Evolutionary conservation across 2,888 invertebrate species (phyloP).

Genomic region (Spodoptera littoralis): DNA sequence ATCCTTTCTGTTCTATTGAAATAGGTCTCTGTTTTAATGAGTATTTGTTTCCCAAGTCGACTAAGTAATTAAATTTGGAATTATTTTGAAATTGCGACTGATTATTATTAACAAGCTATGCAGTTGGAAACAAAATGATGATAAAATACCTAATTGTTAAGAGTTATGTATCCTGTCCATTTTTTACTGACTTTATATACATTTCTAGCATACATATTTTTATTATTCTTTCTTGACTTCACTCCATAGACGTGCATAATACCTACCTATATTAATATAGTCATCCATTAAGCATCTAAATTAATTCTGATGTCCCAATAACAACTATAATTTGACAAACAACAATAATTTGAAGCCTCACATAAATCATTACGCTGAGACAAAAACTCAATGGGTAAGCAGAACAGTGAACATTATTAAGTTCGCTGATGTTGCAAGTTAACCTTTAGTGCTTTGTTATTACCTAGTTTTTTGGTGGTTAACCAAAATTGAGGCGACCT

Average conservation of each 20-base stretch:
- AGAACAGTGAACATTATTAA: constrained; percentile 33
- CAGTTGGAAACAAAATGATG: too few species aligned
- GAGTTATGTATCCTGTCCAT: too few species aligned
- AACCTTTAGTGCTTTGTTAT: constrained; percentile 44
- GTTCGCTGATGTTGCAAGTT: constrained; percentile 34
- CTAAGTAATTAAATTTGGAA: too few species aligned
- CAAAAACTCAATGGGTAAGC: constrained; percentile 46
- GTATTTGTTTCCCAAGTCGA: too few species aligned
- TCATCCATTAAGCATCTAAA: neutral
- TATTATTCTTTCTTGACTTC: too few species aligned
- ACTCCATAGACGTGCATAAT: neutral
- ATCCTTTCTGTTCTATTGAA: too few species aligned
- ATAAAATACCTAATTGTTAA: too few species aligned
- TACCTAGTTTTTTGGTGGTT: constrained; percentile 50
- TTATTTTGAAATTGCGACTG: too few species aligned
- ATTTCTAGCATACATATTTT: too few species aligned
- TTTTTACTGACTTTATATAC: too few species aligned
- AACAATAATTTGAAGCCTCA: constrained; percentile 21
- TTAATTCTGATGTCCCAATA: constrained; percentile 30
- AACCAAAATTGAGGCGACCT: constrained; percentile 47
- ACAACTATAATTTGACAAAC: constrained; percentile 24
- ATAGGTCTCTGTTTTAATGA: too few species aligned
- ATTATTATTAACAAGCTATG: too few species aligned
- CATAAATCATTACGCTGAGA: constrained; percentile 33
- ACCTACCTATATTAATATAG: neutral